Evolutionary conservation across 1,140 invertebrate genomes (phyloP).

Genomic region (Episyrphus balteatus): DNA sequence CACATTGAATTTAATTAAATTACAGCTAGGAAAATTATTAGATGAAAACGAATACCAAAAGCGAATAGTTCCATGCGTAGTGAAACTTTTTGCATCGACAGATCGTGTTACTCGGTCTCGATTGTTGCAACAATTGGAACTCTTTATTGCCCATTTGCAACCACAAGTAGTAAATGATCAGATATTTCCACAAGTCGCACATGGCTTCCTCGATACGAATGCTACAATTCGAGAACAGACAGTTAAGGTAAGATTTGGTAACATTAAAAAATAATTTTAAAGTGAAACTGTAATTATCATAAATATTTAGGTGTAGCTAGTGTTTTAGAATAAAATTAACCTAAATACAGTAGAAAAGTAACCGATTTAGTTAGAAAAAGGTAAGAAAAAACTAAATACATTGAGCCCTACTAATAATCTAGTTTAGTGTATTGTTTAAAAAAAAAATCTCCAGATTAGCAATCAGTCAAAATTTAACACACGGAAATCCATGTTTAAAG

Average conservation of each 20-base stretch:
- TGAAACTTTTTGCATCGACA: constrained; percentile 91
- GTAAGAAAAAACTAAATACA: too few relatives aligned
- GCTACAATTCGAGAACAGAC: constrained; percentile 93
- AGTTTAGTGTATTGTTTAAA: too few relatives aligned
- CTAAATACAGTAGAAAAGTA: too few relatives aligned
- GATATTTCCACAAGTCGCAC: constrained; percentile 81
- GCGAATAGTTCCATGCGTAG: constrained; percentile 92
- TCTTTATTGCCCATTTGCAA: constrained; percentile 67
- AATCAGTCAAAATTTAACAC: too few relatives aligned
- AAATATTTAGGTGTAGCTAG: too few relatives aligned
- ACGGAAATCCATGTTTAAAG: too few relatives aligned
- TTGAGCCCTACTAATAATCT: too few relatives aligned
- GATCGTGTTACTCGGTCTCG: constrained; percentile 89
- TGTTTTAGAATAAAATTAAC: background rate
- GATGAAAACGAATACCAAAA: constrained; percentile 89
- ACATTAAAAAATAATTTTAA: too few relatives aligned
- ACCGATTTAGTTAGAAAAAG: too few relatives aligned
- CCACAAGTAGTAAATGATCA: constrained; percentile 68
- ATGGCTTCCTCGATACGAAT: constrained; percentile 94
- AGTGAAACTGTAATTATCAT: too few relatives aligned
- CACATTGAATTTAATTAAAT: constrained; percentile 8
- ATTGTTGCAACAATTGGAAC: constrained; percentile 80
- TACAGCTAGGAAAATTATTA: constrained; percentile 75
- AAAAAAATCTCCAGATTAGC: too few relatives aligned
- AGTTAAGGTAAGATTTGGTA: constrained; percentile 62